Conservation (phyloP, 2,888 invertebrate genomes). For the Xestia c-nigrum region DNA sequence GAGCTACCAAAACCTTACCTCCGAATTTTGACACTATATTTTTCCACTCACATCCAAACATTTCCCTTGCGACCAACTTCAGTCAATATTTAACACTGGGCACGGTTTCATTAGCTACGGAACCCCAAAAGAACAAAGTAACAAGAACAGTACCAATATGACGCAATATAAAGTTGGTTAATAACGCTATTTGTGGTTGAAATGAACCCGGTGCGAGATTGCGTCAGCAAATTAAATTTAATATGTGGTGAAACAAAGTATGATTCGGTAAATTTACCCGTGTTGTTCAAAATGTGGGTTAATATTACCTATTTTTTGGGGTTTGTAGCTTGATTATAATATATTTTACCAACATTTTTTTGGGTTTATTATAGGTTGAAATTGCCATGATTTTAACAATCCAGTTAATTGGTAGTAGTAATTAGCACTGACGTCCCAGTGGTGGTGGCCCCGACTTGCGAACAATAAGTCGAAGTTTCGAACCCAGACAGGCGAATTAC, state of each 20-base stretch:
- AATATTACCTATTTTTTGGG: not conserved
- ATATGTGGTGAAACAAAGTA: slow-evolving; percentile 44
- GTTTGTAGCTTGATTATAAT: not conserved
- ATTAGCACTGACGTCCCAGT: no score
- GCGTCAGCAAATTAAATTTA: slow-evolving; percentile 61
- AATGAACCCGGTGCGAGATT: slow-evolving; percentile 59
- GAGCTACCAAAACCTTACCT: not conserved
- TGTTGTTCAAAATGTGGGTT: slow-evolving; percentile 19
- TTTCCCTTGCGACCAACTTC: slow-evolving; percentile 10
- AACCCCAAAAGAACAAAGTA: slow-evolving; percentile 27
- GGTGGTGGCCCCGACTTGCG: no score
- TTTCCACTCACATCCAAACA: not conserved
- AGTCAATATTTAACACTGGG: slow-evolving; percentile 42
- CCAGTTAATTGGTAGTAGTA: no score
- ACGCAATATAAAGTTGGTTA: slow-evolving; percentile 54
- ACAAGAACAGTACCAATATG: slow-evolving; percentile 39
- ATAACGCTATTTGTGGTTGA: slow-evolving; percentile 54
- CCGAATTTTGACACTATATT: not conserved
- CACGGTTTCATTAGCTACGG: slow-evolving; percentile 6
- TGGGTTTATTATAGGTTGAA: not conserved
- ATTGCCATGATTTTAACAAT: no score
- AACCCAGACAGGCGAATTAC: no score
- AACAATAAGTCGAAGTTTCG: no score
- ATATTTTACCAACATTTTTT: not conserved
- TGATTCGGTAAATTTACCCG: slow-evolving; percentile 5